phyloP scores from a whole-genome alignment of 2,113 vertebrate species.

The Gorsachius goisagi region DNA sequence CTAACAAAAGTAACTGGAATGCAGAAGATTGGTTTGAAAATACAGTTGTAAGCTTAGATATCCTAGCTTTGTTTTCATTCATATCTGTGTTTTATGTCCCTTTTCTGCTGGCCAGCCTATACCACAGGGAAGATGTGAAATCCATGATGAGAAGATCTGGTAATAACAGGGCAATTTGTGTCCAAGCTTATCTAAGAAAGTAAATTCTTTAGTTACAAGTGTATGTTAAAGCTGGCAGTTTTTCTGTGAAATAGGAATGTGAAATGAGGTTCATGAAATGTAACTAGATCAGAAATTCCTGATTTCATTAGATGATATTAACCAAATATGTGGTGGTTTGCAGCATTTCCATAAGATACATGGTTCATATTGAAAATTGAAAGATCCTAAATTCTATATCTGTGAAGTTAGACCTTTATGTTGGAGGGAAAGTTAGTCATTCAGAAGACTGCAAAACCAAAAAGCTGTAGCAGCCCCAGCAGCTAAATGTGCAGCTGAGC shows the following conservation, averaged over 20 bases:
- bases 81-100: background rate
- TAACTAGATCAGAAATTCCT: background rate
- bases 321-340: background rate
- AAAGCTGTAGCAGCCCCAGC: background rate
- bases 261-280: background rate
- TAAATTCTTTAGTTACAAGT: background rate
- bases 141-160: background rate
- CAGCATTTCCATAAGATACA: background rate
- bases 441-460: background rate
- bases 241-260: background rate
- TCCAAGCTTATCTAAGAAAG: background rate
- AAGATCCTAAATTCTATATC: background rate
- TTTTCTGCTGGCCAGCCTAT: background rate
- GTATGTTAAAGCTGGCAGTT: background rate
- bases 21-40: background rate
- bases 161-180: background rate
- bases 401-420: background rate
- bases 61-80: background rate
- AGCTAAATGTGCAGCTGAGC: background rate
- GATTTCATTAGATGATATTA: background rate
- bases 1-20: background rate
- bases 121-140: background rate
- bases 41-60: background rate
- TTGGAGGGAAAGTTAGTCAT: background rate
- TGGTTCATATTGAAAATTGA: background rate